Evolutionary conservation across 1,140 invertebrate species (phyloP).

Genomic region (Drosophila sp.): DNA sequence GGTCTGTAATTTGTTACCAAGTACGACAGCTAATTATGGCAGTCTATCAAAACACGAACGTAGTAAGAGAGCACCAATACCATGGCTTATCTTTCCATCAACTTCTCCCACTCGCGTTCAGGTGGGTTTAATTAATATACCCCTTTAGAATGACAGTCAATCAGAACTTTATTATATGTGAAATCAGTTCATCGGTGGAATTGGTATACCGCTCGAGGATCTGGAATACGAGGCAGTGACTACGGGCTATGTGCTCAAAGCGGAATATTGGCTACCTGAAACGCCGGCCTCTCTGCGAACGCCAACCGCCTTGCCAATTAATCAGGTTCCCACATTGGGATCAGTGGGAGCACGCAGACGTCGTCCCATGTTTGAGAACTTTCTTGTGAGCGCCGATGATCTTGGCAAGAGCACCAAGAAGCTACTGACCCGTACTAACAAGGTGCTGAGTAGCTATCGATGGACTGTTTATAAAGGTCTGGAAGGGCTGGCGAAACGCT

Average conservation of each 20-base stretch:
- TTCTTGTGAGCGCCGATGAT: slow-evolving; percentile 67
- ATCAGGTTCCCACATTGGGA: slow-evolving; percentile 60
- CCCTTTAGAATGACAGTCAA: neutral
- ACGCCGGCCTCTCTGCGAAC: slow-evolving; percentile 59
- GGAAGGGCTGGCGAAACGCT: slow-evolving; percentile 79
- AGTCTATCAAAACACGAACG: slow-evolving; percentile 57
- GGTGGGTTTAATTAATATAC: slow-evolving; percentile 50
- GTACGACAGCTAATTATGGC: slow-evolving; percentile 22
- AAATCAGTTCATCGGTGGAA: slow-evolving; percentile 73
- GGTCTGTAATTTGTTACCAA: slow-evolving; percentile 13
- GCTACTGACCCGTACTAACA: slow-evolving; percentile 60
- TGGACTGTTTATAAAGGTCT: slow-evolving; percentile 78
- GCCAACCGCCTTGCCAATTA: slow-evolving; percentile 58
- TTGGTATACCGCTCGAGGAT: slow-evolving; percentile 79
- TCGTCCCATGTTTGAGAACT: slow-evolving; percentile 73
- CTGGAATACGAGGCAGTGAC: slow-evolving; percentile 78
- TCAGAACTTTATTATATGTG: neutral
- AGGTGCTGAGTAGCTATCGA: slow-evolving; percentile 72
- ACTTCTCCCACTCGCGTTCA: slow-evolving; percentile 75
- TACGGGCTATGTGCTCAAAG: slow-evolving; percentile 81
- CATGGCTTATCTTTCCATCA: slow-evolving; percentile 73
- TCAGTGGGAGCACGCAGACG: slow-evolving; percentile 48
- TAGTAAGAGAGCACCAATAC: slow-evolving; percentile 64
- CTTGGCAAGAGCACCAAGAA: slow-evolving; percentile 68
- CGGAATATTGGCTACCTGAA: slow-evolving; percentile 76